A percentile compares a stretch with the other conserved stretches of the same genome.
phyloP scores from a whole-genome alignment of 2,888 invertebrate species.

The Patella ulyssiponensis region DNA sequence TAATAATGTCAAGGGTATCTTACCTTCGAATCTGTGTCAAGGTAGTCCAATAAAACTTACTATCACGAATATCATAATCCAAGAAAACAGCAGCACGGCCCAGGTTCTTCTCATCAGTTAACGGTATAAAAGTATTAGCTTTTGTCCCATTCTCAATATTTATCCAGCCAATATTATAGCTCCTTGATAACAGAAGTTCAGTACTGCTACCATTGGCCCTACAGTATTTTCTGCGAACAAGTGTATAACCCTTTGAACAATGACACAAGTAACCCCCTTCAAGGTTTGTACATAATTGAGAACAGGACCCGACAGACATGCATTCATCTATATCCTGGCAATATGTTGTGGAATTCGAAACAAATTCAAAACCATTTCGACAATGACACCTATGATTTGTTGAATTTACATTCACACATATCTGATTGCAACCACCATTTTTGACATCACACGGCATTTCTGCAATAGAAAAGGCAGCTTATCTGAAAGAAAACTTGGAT shows the following conservation, averaged over 20 bases:
- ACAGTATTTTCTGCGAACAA: conserved; percentile 76
- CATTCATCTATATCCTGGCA: conserved; percentile 88
- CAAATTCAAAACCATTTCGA: conserved; percentile 22
- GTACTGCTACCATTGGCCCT: conserved; percentile 77
- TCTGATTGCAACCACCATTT: conserved; percentile 90
- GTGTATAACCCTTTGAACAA: conserved; percentile 88
- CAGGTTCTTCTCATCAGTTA: conserved; percentile 82
- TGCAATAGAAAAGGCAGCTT: conserved; percentile 54
- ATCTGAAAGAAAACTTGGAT: no score
- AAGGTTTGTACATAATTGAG: conserved; percentile 92
- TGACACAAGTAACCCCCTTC: conserved; percentile 94
- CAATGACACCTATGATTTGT: conserved; percentile 68
- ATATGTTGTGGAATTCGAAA: conserved; percentile 16
- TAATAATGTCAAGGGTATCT: no score
- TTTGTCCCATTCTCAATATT: conserved; percentile 79
- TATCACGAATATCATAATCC: conserved; percentile 93
- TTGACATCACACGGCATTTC: conserved; percentile 71
- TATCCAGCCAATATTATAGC: conserved; percentile 92
- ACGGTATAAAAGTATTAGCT: conserved; percentile 84
- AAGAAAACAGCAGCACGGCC: conserved; percentile 83
- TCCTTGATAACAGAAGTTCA: conserved; percentile 88
- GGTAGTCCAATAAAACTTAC: conserved; percentile 96
- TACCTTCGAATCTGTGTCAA: no score
- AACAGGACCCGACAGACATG: conserved; percentile 87
- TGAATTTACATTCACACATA: conserved; percentile 85